phyloP scores from a whole-genome alignment of 2,888 invertebrate genomes.

The Clostera curtula region DNA sequence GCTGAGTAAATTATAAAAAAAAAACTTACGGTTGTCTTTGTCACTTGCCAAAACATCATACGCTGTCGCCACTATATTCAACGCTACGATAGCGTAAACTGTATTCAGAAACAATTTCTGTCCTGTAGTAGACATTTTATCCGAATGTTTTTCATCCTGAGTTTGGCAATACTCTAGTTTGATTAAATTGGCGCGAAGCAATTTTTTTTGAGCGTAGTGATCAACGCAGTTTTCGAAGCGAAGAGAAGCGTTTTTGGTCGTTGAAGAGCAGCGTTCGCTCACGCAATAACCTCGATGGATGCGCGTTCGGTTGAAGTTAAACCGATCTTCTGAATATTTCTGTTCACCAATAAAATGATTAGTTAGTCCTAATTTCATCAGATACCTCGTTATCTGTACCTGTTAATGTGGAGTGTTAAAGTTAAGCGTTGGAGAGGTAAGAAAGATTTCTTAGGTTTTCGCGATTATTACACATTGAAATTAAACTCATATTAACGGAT shows the following conservation, averaged over 20 bases:
- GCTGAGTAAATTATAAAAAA: too few relatives aligned
- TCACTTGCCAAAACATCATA: constrained; percentile 20
- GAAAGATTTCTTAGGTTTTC: too few relatives aligned
- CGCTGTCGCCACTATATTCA: constrained; percentile 26
- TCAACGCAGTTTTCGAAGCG: constrained; percentile 12
- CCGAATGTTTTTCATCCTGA: background rate
- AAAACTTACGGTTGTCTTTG: constrained; percentile 17
- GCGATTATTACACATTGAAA: too few relatives aligned
- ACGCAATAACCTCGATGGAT: constrained; percentile 39
- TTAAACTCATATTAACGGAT: too few relatives aligned
- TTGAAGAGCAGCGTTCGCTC: constrained; percentile 19
- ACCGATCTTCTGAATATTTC: constrained; percentile 21
- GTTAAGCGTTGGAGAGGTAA: too few relatives aligned
- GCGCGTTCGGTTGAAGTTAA: constrained; percentile 28
- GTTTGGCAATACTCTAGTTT: constrained; percentile 20
- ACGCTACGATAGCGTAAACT: constrained; percentile 10
- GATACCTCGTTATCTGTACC: too few relatives aligned
- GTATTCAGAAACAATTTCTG: background rate
- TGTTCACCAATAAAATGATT: too few relatives aligned
- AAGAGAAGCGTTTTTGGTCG: constrained; percentile 6
- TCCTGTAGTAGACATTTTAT: too few relatives aligned
- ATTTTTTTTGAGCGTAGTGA: constrained; percentile 12
- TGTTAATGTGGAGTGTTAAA: too few relatives aligned
- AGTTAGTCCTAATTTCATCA: too few relatives aligned
- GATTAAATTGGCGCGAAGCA: constrained; percentile 12